Percentiles rank a stretch among this genome's conserved stretches.
These are phyloP conservation scores for Artemisiospiza belli DNA, from an alignment of 2,113 vertebrate species.

Conservation along the genomic window DNA sequence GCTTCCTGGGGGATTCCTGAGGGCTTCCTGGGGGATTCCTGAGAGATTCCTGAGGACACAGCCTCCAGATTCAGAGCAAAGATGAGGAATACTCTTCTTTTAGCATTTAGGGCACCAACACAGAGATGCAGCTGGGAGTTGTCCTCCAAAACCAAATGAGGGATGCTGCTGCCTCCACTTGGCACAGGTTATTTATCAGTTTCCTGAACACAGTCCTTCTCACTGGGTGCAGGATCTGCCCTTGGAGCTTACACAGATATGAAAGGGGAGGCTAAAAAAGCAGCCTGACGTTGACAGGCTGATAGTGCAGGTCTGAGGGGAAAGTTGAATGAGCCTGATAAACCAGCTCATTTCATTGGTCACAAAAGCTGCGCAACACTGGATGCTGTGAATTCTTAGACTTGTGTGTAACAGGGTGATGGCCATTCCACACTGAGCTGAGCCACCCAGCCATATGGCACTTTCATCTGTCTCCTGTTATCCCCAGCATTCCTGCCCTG, in stretches of 20 bases:
- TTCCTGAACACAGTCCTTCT: background rate
- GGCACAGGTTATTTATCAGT: background rate
- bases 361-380: background rate
- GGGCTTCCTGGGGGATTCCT: background rate
- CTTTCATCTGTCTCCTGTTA: background rate
- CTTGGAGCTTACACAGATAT: background rate
- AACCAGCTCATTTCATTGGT: constrained; percentile 47
- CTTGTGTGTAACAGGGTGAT: background rate
- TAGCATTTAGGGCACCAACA: background rate
- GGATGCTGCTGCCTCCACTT: background rate
- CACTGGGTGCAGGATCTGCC: background rate
- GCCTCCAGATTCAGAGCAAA: background rate
- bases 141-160: background rate
- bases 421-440: constrained; percentile 7
- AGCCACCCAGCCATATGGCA: background rate
- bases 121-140: background rate
- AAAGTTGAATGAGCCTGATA: constrained; percentile 54
- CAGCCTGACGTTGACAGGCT: background rate
- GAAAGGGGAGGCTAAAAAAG: background rate
- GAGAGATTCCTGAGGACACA: background rate
- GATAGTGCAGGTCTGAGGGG: constrained; percentile 20
- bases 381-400: constrained; percentile 44
- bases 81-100: background rate
- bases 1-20: background rate
- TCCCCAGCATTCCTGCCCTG: background rate